Conservation (phyloP, 2,797 vertebrate genomes). For the Syngnathus acus region DNA sequence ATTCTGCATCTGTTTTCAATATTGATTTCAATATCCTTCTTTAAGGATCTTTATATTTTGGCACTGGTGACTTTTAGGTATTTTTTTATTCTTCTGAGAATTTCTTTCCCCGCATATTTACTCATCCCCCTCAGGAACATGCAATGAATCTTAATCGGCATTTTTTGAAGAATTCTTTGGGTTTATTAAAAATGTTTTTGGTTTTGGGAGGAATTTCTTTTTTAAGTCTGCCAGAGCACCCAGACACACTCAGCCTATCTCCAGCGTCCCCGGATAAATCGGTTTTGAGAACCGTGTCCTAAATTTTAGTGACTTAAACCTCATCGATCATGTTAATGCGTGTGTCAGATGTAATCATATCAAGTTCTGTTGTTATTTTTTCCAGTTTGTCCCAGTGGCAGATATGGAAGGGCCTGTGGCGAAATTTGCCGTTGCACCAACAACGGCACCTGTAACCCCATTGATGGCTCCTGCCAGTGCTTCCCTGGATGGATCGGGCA, state of each 20-base stretch:
- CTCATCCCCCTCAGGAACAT: too few species aligned
- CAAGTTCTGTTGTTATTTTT: conserved; percentile 3
- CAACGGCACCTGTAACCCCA: conserved; percentile 94
- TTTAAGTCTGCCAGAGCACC: too few species aligned
- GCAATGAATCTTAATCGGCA: too few species aligned
- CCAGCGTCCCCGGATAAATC: too few species aligned
- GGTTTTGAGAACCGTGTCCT: too few species aligned
- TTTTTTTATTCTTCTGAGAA: background rate
- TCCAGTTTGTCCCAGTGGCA: conserved; percentile 86
- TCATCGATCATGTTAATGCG: too few species aligned
- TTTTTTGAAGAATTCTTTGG: too few species aligned
- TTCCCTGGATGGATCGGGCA: conserved; percentile 92
- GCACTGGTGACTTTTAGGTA: background rate
- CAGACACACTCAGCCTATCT: too few species aligned
- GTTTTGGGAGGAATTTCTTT: too few species aligned
- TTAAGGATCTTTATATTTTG: background rate
- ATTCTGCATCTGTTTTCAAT: background rate
- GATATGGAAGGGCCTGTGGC: conserved; percentile 80
- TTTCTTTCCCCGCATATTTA: too few species aligned
- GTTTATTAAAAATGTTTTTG: too few species aligned
- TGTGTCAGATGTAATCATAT: background rate
- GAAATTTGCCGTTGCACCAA: conserved; percentile 88
- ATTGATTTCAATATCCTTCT: background rate
- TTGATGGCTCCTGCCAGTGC: conserved; percentile 94
- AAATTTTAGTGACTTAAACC: too few species aligned